Percentiles rank a stretch among this genome's conserved stretches.
phyloP scores from a whole-genome alignment of 2,113 vertebrate species.

The Mustelus asterias region DNA sequence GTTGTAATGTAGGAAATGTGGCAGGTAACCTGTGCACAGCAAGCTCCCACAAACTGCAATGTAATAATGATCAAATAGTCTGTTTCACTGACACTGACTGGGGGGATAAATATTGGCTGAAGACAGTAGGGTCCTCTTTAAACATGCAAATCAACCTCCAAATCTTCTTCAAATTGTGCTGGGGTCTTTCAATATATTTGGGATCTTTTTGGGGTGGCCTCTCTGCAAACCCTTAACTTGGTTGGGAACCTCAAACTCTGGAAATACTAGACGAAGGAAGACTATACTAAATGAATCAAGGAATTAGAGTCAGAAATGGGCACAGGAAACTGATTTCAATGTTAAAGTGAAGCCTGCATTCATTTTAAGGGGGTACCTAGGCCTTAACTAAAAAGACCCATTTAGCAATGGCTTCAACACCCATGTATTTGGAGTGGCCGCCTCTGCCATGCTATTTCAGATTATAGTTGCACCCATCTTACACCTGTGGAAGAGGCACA shows the following conservation, averaged over 20 bases:
- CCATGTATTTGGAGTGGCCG: not conserved
- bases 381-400: not conserved
- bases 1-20: not conserved
- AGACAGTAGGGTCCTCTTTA: no score
- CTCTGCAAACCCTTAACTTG: no score
- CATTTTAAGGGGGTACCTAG: not conserved
- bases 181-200: not conserved
- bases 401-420: not conserved
- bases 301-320: not conserved
- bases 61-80: not conserved
- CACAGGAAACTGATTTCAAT: not conserved
- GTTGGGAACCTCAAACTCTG: not conserved
- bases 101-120: not conserved
- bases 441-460: not conserved
- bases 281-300: not conserved
- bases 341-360: not conserved
- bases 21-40: not conserved
- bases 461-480: not conserved
- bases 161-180: not conserved
- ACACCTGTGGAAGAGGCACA: not conserved
- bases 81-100: not conserved
- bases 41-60: not conserved
- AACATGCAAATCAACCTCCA: no score
- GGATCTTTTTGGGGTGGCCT: not conserved
- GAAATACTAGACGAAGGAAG: not conserved